Evolutionary conservation across 1,140 invertebrate species (phyloP).

Genomic region (Aphelinus certus): DNA sequence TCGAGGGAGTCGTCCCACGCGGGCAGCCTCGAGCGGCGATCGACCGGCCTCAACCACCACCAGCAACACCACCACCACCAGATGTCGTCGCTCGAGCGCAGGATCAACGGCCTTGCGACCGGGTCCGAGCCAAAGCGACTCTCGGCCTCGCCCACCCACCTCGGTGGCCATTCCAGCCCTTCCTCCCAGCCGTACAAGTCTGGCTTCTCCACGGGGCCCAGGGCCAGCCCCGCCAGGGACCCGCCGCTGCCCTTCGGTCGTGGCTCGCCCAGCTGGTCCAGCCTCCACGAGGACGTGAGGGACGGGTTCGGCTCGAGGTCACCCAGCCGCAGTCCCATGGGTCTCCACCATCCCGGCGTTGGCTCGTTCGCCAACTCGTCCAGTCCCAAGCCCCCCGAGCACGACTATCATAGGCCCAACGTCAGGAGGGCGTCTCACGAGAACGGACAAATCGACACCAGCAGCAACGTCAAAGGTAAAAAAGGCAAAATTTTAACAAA

Average conservation of each 20-base stretch:
- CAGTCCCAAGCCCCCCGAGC: conserved; percentile 62
- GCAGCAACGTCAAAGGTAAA: conserved; percentile 73
- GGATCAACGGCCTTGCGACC: conserved; percentile 59
- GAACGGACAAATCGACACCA: conserved; percentile 71
- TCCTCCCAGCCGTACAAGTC: no score
- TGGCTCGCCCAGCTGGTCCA: conserved; percentile 52
- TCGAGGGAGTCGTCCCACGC: conserved; percentile 13
- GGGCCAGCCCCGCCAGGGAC: conserved; percentile 40
- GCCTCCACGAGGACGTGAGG: conserved; percentile 58
- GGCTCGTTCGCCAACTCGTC: conserved; percentile 59
- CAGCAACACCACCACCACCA: no score
- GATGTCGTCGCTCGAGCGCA: conserved; percentile 56
- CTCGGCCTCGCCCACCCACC: no score
- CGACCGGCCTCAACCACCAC: background rate
- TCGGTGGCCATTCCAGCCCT: no score
- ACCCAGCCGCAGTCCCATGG: conserved; percentile 52
- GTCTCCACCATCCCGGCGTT: conserved; percentile 48
- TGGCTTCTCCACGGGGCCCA: conserved; percentile 41
- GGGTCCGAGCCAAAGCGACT: no score
- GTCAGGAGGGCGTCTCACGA: conserved; percentile 49
- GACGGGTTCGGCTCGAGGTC: conserved; percentile 59
- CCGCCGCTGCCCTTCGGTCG: no score
- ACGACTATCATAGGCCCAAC: conserved; percentile 51
- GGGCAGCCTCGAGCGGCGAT: background rate
- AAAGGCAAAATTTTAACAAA: no score